phyloP scores from a whole-genome alignment of 2,797 vertebrate genomes.

The Geotrypetes seraphini region DNA sequence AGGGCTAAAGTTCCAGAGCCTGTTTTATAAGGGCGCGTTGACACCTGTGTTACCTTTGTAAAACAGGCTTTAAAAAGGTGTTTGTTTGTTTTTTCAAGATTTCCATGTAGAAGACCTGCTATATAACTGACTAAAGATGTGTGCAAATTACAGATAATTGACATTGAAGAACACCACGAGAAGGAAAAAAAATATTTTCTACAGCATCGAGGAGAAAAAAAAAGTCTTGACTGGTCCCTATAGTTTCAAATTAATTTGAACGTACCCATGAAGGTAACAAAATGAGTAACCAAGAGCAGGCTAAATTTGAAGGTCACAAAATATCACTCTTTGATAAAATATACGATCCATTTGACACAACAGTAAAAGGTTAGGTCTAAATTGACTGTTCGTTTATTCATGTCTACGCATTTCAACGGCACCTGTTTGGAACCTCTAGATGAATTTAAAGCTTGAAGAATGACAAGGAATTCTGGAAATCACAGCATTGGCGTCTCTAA shows the following conservation, averaged over 20 bases:
- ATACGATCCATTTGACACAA: conserved; percentile 3
- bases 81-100: too few relatives aligned
- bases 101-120: too few relatives aligned
- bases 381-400: conserved; percentile 6
- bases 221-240: too few relatives aligned
- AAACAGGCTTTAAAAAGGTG: too few relatives aligned
- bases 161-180: too few relatives aligned
- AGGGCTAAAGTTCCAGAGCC: too few relatives aligned
- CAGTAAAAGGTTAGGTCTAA: conserved; percentile 20
- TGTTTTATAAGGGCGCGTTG: too few relatives aligned
- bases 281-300: conserved; percentile 1
- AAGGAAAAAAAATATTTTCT: too few relatives aligned
- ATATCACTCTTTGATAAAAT: conserved; percentile 15
- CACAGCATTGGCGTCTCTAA: neutral
- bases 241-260: neutral
- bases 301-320: conserved; percentile 25
- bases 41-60: too few relatives aligned
- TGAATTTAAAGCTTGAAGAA: neutral
- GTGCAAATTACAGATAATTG: too few relatives aligned
- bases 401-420: conserved; percentile 4
- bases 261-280: conserved; percentile 2
- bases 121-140: too few relatives aligned
- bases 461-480: neutral
- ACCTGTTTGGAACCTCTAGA: conserved; percentile 4
- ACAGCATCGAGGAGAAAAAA: too few relatives aligned